phyloP scores from a whole-genome alignment of 2,113 vertebrate genomes.

The Callopanchax toddi region DNA sequence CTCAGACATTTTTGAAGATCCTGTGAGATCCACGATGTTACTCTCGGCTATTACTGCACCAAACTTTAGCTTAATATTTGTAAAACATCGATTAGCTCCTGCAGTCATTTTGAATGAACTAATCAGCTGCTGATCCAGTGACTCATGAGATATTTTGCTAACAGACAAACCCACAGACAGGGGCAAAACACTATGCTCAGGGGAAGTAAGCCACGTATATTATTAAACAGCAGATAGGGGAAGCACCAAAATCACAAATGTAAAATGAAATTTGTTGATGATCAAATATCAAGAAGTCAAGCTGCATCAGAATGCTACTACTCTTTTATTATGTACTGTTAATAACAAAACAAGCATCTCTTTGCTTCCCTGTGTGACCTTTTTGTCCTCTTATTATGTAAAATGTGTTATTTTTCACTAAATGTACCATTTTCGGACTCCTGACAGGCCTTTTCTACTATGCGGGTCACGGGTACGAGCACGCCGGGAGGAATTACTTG shows the following conservation, averaged over 20 bases:
- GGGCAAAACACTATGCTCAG: too few species aligned
- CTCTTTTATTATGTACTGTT: conserved; percentile 8
- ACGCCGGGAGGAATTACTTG: conserved; percentile 86
- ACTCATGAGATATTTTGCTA: too few species aligned
- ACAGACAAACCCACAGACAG: too few species aligned
- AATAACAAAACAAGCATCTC: conserved; percentile 5
- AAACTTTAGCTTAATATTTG: too few species aligned
- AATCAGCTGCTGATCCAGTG: too few species aligned
- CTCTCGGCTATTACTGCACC: too few species aligned
- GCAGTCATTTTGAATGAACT: too few species aligned
- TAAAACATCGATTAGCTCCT: too few species aligned
- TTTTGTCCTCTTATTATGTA: too few species aligned
- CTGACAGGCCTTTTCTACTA: conserved; percentile 88
- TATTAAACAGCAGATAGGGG: neutral
- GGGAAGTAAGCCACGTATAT: neutral
- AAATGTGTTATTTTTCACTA: neutral
- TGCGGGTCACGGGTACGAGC: conserved; percentile 87
- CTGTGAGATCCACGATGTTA: too few species aligned
- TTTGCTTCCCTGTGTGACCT: neutral
- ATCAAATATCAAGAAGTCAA: neutral
- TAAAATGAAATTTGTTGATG: neutral
- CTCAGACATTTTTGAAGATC: too few species aligned
- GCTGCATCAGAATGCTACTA: conserved; percentile 13
- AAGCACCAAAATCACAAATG: neutral
- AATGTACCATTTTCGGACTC: conserved; percentile 6